Percentiles rank a stretch among this genome's conserved stretches.
Conservation (phyloP, 2,888 invertebrate genomes). For the Notodonta dromedarius region DNA sequence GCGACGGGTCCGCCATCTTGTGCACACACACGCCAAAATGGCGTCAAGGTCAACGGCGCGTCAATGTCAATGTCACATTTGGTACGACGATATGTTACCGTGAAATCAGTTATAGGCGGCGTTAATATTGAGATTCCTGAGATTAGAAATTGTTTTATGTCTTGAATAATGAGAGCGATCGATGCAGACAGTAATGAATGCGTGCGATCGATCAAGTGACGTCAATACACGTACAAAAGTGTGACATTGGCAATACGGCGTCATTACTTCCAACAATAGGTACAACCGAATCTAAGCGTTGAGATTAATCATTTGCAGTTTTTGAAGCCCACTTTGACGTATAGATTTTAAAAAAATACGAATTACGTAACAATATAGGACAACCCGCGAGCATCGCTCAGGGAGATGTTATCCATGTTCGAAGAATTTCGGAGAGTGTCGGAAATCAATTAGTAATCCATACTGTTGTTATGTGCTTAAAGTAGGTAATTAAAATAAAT, state of each 20-base stretch:
- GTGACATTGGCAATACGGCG: slow-evolving; percentile 67
- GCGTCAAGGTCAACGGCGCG: slow-evolving; percentile 85
- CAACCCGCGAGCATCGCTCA: slow-evolving; percentile 64
- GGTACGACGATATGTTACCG: slow-evolving; percentile 40
- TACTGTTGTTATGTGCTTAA: slow-evolving; percentile 50
- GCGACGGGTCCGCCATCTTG: slow-evolving; percentile 98
- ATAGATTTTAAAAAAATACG: slow-evolving; percentile 43
- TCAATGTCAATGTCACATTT: slow-evolving; percentile 87
- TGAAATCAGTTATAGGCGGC: slow-evolving; percentile 29
- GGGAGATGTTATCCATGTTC: slow-evolving; percentile 52
- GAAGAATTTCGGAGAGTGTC: slow-evolving; percentile 51
- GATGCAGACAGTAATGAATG: slow-evolving; percentile 36
- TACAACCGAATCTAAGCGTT: slow-evolving; percentile 42
- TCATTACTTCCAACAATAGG: slow-evolving; percentile 46
- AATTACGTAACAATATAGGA: slow-evolving; percentile 50
- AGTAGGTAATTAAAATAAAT: slow-evolving; percentile 40
- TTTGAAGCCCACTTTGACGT: slow-evolving; percentile 58
- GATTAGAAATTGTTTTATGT: slow-evolving; percentile 30
- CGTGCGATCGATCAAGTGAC: slow-evolving; percentile 44
- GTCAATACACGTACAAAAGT: slow-evolving; percentile 47
- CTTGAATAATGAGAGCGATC: slow-evolving; percentile 18
- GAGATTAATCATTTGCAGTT: slow-evolving; percentile 37
- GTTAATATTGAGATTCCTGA: slow-evolving; percentile 26
- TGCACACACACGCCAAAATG: slow-evolving; percentile 83
- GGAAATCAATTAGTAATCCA: slow-evolving; percentile 56